A percentile compares a stretch with the other conserved stretches of the same genome.
Conservation (phyloP, 2,797 vertebrate genomes). For the Thaleichthys pacificus region DNA sequence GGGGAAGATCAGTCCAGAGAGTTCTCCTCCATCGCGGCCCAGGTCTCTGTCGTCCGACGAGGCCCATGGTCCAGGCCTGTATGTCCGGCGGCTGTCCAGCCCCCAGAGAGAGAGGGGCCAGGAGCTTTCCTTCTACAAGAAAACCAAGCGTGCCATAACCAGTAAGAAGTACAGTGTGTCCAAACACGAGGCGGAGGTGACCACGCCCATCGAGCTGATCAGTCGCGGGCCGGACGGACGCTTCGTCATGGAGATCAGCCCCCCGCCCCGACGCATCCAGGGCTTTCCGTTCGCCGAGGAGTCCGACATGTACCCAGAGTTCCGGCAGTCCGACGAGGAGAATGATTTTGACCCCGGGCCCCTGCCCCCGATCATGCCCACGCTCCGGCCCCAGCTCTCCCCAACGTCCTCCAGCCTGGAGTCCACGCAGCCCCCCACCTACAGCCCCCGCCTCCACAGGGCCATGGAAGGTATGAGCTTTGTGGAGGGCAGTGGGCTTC, state of each 20-base stretch:
- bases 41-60: conserved; percentile 79
- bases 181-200: conserved; percentile 93
- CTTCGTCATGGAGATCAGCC: conserved; percentile 88
- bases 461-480: conserved; percentile 88
- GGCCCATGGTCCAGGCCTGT: conserved; percentile 86
- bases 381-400: conserved; percentile 93
- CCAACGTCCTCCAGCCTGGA: conserved; percentile 98
- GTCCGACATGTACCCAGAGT: conserved; percentile 98
- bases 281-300: conserved; percentile 99
- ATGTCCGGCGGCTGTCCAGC: conserved; percentile 91
- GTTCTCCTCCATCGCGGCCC: conserved; percentile 80
- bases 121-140: conserved; percentile 96
- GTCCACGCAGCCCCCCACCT: conserved; percentile 96
- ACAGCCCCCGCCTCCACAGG: conserved; percentile 95
- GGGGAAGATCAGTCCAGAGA: conserved; percentile 98
- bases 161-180: conserved; percentile 99
- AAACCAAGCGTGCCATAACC: conserved; percentile 97
- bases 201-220: conserved; percentile 97
- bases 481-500: conserved; percentile 85
- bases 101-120: conserved; percentile 87
- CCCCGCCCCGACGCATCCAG: conserved; percentile 89
- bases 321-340: conserved; percentile 98
- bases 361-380: conserved; percentile 88
- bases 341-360: conserved; percentile 90
- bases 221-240: conserved; percentile 96